Base-by-base conservation (phyloP, 2,888 invertebrate genomes). In the Cephonodes hylas region DNA sequence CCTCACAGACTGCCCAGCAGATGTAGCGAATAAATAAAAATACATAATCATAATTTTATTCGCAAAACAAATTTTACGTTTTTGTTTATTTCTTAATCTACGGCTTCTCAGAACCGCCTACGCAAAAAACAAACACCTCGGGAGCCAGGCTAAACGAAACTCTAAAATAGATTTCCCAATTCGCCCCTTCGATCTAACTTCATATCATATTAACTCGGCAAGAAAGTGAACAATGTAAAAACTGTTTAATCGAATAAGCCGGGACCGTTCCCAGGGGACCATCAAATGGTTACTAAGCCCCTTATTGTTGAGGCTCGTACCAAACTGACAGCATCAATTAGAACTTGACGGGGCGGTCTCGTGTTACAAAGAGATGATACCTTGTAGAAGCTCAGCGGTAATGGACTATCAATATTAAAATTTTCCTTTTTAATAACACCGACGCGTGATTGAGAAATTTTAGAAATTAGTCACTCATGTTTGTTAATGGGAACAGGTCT, bases 291-390 rank as follows among this genome's bases (percentile, higher is more conserved):
- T 77, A 77, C 78, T 70, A 71, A 72, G 66, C 31, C 66, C 68
- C 64, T 75, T 75, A 79, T 81, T 80, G 80, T 79, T 70, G 68
- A 76, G 72, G 76, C 77, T 77, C 80, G 79, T 85, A 88, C 78
- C 83, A 88, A 89, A 91, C 84, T 92, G 91, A 91, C 91, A 89
- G 88, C 86, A 87, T 90, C 91, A 91, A 92, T 92, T 92, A 92
- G 86, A 81, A 80, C 75, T 85, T 85, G 89, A 88, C 89, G 81
- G 74, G 75, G 83, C 87, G 91, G 91, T 86, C 81, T 90, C 76
- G 71, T 66, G 73, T 92, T 92, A 88, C 91, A 91, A 89, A 90
- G 86, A 85, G 84, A 77, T 77, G 80, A 80, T 84, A 82, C 76
- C 73, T 79, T 72, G 77, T 77, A 77, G 76, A 77, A 82, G 85